These are phyloP conservation scores for Boloria selene DNA, from an alignment of 2,888 invertebrate species.

Conservation along the genomic window DNA sequence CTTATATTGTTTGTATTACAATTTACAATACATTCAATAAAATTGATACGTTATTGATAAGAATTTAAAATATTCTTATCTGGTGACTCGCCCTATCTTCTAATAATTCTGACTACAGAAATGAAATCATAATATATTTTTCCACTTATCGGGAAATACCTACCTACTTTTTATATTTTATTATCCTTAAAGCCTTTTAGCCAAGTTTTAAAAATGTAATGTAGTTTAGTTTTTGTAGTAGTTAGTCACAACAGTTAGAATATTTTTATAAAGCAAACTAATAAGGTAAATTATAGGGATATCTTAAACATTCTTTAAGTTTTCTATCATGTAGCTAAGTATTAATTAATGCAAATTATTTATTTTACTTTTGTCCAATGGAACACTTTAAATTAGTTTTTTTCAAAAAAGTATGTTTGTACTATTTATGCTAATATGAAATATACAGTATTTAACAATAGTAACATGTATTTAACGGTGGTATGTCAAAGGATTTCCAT, in stretches of 20 bases:
- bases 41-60: conserved; percentile 18
- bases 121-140: conserved; percentile 22
- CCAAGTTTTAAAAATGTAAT: too few relatives aligned
- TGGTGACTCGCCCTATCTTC: conserved; percentile 16
- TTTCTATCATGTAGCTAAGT: neutral
- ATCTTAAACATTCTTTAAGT: conserved; percentile 1
- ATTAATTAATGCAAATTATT: too few relatives aligned
- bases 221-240: too few relatives aligned
- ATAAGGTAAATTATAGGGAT: neutral
- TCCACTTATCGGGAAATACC: conserved; percentile 10
- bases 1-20: too few relatives aligned
- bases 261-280: neutral
- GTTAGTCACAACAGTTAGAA: neutral
- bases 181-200: too few relatives aligned
- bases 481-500: neutral
- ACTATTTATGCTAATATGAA: too few relatives aligned
- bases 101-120: conserved; percentile 19
- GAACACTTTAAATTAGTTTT: too few relatives aligned
- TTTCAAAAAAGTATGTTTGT: too few relatives aligned
- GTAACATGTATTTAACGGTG: neutral
- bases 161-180: neutral
- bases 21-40: neutral
- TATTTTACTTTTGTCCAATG: too few relatives aligned
- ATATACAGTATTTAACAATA: too few relatives aligned
- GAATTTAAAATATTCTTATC: too few relatives aligned